Conservation (phyloP, 2,113 vertebrate species). For the Hyperopisus bebe region DNA sequence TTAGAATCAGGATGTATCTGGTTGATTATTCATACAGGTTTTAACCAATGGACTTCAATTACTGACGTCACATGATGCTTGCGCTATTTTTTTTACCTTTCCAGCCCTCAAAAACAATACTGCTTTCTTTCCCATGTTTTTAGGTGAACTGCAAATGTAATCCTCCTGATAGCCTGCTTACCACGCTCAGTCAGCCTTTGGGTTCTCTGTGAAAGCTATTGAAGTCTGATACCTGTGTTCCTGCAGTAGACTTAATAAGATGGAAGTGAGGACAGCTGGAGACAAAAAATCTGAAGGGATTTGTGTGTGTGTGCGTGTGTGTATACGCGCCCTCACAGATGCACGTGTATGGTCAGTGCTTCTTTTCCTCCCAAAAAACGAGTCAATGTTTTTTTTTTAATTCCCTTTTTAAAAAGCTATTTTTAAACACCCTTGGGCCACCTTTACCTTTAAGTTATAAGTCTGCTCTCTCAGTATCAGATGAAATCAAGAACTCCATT, state of each 20-base stretch:
- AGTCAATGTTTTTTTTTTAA: slow-evolving; percentile 3
- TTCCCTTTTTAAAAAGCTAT: slow-evolving; percentile 13
- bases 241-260: background rate
- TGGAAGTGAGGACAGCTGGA: background rate
- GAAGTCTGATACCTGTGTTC: background rate
- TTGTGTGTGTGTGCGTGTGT: background rate
- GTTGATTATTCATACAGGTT: background rate
- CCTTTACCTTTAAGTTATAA: slow-evolving; percentile 40
- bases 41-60: background rate
- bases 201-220: background rate
- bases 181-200: background rate
- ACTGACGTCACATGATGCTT: background rate
- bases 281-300: background rate
- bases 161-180: background rate
- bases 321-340: background rate
- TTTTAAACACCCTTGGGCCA: slow-evolving; percentile 19
- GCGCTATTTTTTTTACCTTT: background rate
- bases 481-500: slow-evolving; percentile 55
- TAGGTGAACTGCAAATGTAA: background rate
- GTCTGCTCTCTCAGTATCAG: slow-evolving; percentile 42
- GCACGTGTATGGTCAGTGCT: background rate
- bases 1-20: background rate
- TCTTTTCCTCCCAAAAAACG: background rate
- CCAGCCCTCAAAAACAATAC: background rate
- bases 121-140: background rate